Base-by-base conservation (phyloP, 2,797 vertebrate species). In the Nannoperca obscura region DNA sequence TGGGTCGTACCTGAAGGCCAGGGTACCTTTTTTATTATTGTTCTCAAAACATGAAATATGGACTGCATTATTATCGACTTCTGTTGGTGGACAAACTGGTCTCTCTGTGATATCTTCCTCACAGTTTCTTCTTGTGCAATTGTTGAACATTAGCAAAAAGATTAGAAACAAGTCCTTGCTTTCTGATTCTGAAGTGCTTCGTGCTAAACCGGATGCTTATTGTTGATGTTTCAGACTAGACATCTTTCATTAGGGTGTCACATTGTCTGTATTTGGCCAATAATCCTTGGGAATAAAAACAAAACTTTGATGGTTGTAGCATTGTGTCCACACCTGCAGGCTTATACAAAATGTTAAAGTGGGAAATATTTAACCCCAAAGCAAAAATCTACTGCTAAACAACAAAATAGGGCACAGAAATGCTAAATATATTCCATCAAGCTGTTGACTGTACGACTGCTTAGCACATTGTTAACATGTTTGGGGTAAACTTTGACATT, bases 181-280 rank as follows among this genome's bases (percentile, higher is more conserved):
- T 36, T 57, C 49, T 67, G 34, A 57, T 63, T 61, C 42, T 53
- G 32, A 54, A 24, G 13, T 34, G 13, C 58, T 38, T 47, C 46
- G n/a, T 58, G 12, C 47, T 34, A 55, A 64, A 65, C 24, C 22
- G n/a, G 55, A 47, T 68, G 38, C 14, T 47, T 32, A 32, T 4
- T 75, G 47, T 50, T 68, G 60, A 81, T 58, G 68, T 74, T 71
- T 66, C 36, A 75, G 69, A 74, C 15, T 19, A 13, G 5, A 54
- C 24, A 32, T 30, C 17, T 68, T 57, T 44, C 49, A 42, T 46
- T 32, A 42, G 72, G 40, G 40, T 40, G 32, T 55, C 44, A 24
- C 55, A 53, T 24, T 47, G 19, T 64, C 59, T 69, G 30, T 59
- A 42, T 65, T 71, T 57, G 30, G 13, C n/a, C 6, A 17, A 12